A percentile compares a stretch with the other conserved stretches of the same genome.
Conservation (phyloP, 37 sponge, comb jelly and placozoan genomes). For the Aphrocallistes beatrix region DNA sequence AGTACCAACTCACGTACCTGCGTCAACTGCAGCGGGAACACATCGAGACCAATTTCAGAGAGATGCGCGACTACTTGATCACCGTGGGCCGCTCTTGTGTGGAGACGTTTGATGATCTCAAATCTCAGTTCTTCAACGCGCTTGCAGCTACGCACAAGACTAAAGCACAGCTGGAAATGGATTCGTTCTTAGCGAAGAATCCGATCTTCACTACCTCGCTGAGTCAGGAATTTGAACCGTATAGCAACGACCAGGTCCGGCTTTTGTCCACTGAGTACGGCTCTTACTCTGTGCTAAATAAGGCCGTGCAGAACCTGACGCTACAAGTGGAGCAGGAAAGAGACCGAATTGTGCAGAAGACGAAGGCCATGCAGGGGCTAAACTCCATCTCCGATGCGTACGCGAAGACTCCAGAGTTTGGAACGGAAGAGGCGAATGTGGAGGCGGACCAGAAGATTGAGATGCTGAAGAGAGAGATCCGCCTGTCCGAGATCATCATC, state of each 20-base stretch:
- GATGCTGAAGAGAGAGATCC: background rate
- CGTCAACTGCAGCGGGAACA: background rate
- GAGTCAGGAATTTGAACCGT: background rate
- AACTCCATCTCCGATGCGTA: background rate
- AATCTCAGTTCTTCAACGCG: background rate
- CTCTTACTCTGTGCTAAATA: background rate
- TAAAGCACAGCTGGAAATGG: background rate
- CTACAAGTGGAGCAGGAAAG: background rate
- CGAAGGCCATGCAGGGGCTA: background rate
- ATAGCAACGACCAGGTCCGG: background rate
- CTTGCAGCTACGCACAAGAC: background rate
- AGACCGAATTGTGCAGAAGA: background rate
- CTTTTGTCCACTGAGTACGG: background rate
- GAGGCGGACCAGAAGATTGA: constrained; percentile 8
- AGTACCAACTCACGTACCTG: background rate
- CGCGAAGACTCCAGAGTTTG: background rate
- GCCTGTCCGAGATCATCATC: background rate
- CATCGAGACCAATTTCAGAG: background rate
- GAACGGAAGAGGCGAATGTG: background rate
- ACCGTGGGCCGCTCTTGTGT: background rate
- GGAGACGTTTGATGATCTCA: background rate
- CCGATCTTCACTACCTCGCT: background rate
- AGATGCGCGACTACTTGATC: background rate
- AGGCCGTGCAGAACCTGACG: background rate
- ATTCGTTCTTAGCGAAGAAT: background rate